These are phyloP conservation scores for Andricus curvator DNA, from an alignment of 2,888 invertebrate species.

Conservation along the genomic window DNA sequence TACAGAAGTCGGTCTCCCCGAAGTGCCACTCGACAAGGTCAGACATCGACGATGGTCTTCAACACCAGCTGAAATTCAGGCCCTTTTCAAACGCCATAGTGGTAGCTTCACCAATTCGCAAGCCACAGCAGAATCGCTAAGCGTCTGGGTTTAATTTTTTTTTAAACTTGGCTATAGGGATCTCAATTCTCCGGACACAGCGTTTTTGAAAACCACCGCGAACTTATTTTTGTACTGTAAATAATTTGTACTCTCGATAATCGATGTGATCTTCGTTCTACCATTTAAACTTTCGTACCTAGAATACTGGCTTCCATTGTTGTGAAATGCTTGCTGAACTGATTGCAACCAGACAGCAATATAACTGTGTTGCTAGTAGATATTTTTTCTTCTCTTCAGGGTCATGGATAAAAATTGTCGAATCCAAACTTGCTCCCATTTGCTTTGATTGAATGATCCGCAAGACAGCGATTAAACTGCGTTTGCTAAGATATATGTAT, in stretches of 20 bases:
- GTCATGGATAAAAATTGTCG: neutral
- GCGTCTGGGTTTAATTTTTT: slow-evolving; percentile 71
- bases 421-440: neutral
- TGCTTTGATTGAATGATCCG: neutral
- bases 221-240: slow-evolving; percentile 24
- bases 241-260: slow-evolving; percentile 13
- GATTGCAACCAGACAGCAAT: neutral
- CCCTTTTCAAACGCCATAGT: slow-evolving; percentile 70
- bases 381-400: neutral
- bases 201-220: neutral
- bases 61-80: slow-evolving; percentile 72
- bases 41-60: slow-evolving; percentile 75
- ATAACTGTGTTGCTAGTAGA: neutral
- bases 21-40: slow-evolving; percentile 68
- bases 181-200: neutral
- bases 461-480: neutral
- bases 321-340: slow-evolving; percentile 29
- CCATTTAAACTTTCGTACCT: slow-evolving; percentile 1
- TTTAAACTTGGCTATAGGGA: neutral
- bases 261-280: slow-evolving; percentile 34
- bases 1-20: slow-evolving; percentile 74
- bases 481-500: neutral
- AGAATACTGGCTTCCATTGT: slow-evolving; percentile 6
- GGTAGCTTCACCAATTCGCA: slow-evolving; percentile 64
- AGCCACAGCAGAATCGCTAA: slow-evolving; percentile 69